phyloP scores from a whole-genome alignment of 2,113 vertebrate genomes.

The Campylomormyrus numenius region DNA sequence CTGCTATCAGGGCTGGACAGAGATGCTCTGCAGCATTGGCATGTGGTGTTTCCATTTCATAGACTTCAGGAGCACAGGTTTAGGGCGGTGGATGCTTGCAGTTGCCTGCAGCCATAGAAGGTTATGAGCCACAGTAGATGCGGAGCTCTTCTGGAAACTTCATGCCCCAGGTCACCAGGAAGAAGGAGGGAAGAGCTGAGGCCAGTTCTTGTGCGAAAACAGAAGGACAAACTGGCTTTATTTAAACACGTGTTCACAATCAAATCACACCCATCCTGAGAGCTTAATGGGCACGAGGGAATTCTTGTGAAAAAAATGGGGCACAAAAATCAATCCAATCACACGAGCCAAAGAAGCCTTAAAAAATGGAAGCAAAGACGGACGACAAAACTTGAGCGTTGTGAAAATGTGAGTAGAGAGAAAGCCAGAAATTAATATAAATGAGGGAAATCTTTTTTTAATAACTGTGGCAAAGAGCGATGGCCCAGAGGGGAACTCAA shows the following conservation, averaged over 20 bases:
- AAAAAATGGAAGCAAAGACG: background rate
- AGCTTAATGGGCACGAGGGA: background rate
- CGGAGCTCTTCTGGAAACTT: background rate
- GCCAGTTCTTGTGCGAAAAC: background rate
- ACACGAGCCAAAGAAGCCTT: background rate
- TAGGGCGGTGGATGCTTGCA: constrained; percentile 29
- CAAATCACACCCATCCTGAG: background rate
- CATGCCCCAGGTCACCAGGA: background rate
- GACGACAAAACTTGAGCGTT: background rate
- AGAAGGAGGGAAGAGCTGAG: no score
- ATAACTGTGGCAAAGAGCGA: background rate
- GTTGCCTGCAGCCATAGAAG: constrained; percentile 12
- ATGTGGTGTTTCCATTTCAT: constrained; percentile 42
- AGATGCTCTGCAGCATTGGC: constrained; percentile 35
- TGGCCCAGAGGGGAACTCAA: background rate
- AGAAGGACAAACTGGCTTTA: background rate
- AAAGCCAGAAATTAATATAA: background rate
- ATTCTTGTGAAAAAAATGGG: background rate
- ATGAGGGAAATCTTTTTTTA: background rate
- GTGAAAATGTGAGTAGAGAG: background rate
- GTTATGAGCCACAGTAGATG: background rate
- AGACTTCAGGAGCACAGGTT: background rate
- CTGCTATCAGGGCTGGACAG: constrained; percentile 25
- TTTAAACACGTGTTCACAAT: background rate
- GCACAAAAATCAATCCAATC: background rate